Evolutionary conservation across 1,140 invertebrate species (phyloP), one percentile per base, ranked within the genome.

Genomic region (Magallana angulata): DNA sequence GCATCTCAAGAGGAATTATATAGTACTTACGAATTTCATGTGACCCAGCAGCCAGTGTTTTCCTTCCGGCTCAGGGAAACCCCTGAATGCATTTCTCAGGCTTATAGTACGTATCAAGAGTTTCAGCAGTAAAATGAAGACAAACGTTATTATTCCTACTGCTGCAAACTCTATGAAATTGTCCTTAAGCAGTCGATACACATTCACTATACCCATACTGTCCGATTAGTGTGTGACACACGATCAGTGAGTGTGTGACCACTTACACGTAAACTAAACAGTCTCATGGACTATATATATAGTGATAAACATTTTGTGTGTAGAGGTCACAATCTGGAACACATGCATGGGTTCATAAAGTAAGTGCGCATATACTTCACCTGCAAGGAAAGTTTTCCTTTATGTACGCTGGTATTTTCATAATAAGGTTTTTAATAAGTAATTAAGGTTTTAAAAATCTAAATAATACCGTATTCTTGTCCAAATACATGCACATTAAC

Each of bases 31-130:
- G 82, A 88, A 57, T 57, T 81, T 82, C 16, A 88, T n/a, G 58
- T 88, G 82, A 48, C 87, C 87, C 48, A 82, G 82, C 24, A 88
- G 80, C 87, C 87, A 88, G 24, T 88, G 87, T 60, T 84, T 57
- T 12, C 58, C 68, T 81, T 64, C 48, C 14, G 83, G 87, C 62
- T 71, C 83, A 0, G 83, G 82, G 7, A 56, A 62, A 59, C 84
- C 81, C 57, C 85, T 76, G 81, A 88, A 88, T 76, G 68, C 68
- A 76, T 30, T 11, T 76, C 68, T 76, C 24, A 76, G 36, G 11
- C 14, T 18, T 30, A 76, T 9, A 12, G 12, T 12, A 18, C 68
- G 68, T 36, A 76, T 11, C 2, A 30, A 3, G 4, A 76, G 68
- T 24, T 36, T 76, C 68, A 76, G 68, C 24, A 76, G 12, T 30